Evolutionary conservation across 2,797 vertebrate genomes (phyloP), one percentile per base, ranked within the genome.

Genomic region (Cottoperca gobio): DNA sequence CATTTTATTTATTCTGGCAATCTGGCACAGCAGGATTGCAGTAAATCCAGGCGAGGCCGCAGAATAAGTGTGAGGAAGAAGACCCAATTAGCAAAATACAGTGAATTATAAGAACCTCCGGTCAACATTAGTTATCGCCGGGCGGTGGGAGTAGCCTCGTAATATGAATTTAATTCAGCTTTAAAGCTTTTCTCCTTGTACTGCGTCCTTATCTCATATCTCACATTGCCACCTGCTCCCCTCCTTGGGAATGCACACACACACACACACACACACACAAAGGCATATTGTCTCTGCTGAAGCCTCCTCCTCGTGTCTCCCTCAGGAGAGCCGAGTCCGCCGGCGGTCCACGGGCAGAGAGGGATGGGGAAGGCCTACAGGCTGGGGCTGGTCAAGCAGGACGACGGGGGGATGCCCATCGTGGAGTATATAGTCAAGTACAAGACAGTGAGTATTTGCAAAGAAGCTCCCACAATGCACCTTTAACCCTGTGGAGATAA

Each of bases 361-460:
- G 97, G 96, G 19, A 94, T 96, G 78, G 98, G 97, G 12, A 98
- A 99, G 90, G 96, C 96, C 71, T 99, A 97, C 93, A 95, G 97
- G 77, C 94, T 99, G 59, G 97, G 96, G 59, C 96, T 99, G 91
- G 97, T 96, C 69, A 99, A 98, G 82, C 98, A 99, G 86, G 98
- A 99, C 26, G 98, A 99, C 24, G 98, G 98, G 62, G 98, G 98
- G n/a, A 97, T 99, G 76, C 97, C 98, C 66, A 99, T 99, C 72
- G 91, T 99, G 92, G 97, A 98, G 91, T 99, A 99, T 60, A 97
- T 99, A 1, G 94, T 99, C 77, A 99, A 98, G 89, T 99, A 99
- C 70, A 97, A 97, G 92, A 97, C 96, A 81, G 98, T 99, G 92
- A 98, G 97, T n/a, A n/a, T n/a, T n/a, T n/a, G n/a, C n/a, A n/a